Evolutionary conservation across 2,797 vertebrate genomes (phyloP), one percentile per base, ranked within the genome.

Genomic region (Molossus alvarezi): DNA sequence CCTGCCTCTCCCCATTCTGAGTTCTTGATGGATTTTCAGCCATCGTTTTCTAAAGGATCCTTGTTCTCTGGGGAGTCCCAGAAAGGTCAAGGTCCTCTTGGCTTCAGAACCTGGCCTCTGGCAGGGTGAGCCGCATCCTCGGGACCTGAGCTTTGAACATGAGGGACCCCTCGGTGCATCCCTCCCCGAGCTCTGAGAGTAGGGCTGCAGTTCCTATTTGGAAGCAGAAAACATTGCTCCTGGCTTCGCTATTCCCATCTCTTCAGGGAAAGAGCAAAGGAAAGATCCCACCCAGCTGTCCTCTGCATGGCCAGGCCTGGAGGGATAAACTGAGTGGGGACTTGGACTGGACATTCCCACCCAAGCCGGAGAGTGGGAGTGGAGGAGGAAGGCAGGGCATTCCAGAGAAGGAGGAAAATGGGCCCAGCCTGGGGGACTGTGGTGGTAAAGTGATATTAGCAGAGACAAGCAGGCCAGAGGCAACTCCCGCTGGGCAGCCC

Each of bases 381-480:
- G 4, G 2, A 7, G 8, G 53, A 25, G 33, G 23, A 76, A 41
- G 79, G 13, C 58, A 67, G 1, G 3, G 48, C 33, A 25, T 51
- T 27, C 81, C 45, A 17, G 82, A 81, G 69, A 62, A 89, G 6
- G 48, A 93, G 60, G 80, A 58, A 71, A n/a, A 64, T 2, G 64
- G 90, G 33, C 67, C 62, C 13, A 69, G 65, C 85, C 82, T 3
- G 0, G 23, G 72, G 83, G 79, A 79, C 14, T 2, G 5, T 5
- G 5, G 45, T 41, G 72, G 33, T n/a, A 79, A 89, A 55, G 60
- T 83, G 90, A 76, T 53, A 48, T 20, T 15, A 72, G 65, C 58
- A 18, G 81, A 85, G 92, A 86, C 88, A 81, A 76, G 72, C 45
- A 51, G 91, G 80, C 51, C 11, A 18, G 25, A 76, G 57, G 45